phyloP scores from a whole-genome alignment of 2,888 invertebrate species.

The Acrobeloides nanus region DNA sequence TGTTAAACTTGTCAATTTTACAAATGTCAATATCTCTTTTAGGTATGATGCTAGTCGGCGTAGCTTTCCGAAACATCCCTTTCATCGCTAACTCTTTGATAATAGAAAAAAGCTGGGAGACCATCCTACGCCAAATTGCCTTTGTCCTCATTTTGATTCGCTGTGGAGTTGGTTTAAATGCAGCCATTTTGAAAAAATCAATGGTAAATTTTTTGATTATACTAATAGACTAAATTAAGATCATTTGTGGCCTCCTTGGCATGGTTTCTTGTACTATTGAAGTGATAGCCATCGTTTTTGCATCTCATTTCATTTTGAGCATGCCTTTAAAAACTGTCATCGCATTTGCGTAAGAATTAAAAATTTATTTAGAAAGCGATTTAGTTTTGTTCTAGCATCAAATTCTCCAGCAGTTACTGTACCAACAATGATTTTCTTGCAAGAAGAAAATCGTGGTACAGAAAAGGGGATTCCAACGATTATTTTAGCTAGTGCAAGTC shows the following conservation, averaged over 20 bases:
- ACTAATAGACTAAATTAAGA: neutral
- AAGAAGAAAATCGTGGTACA: slow-evolving; percentile 17
- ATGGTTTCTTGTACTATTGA: slow-evolving; percentile 21
- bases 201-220: slow-evolving; percentile 7
- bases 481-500: slow-evolving; percentile 24
- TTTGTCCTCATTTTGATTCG: slow-evolving; percentile 22
- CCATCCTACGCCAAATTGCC: slow-evolving; percentile 13
- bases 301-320: slow-evolving; percentile 15
- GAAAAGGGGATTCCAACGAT: slow-evolving; percentile 31
- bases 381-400: slow-evolving; percentile 29
- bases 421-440: slow-evolving; percentile 22
- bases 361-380: neutral
- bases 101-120: slow-evolving; percentile 17
- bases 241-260: slow-evolving; percentile 16
- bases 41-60: slow-evolving; percentile 21
- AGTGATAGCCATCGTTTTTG: slow-evolving; percentile 22
- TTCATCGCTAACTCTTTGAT: slow-evolving; percentile 6
- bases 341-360: slow-evolving; percentile 6
- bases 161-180: slow-evolving; percentile 19
- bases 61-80: slow-evolving; percentile 18
- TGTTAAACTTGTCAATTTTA: no score
- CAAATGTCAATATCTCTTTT: slow-evolving; percentile 4
- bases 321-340: slow-evolving; percentile 21
- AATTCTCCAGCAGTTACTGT: slow-evolving; percentile 35
- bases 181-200: slow-evolving; percentile 15